phyloP scores from a whole-genome alignment of 2,113 vertebrate species.

The Pachyramphus minor region DNA sequence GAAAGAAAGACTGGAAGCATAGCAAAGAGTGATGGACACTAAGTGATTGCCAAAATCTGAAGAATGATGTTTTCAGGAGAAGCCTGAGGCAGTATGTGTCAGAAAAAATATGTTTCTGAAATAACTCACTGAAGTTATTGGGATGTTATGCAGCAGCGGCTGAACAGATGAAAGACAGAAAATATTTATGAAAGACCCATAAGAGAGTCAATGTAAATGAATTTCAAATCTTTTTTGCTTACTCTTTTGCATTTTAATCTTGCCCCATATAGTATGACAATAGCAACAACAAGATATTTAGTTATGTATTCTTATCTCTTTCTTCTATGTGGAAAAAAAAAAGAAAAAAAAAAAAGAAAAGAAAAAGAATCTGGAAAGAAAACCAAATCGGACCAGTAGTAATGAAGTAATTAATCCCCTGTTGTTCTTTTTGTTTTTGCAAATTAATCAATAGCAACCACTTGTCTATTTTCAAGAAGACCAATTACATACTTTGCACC shows the following conservation, averaged over 20 bases:
- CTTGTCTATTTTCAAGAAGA: not conserved
- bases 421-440: not conserved
- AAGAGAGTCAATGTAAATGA: not conserved
- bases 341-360: not conserved
- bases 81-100: constrained; percentile 17
- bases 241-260: not conserved
- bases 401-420: not conserved
- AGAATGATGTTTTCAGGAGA: not conserved
- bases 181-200: not conserved
- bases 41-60: constrained; percentile 10
- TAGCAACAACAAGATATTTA: not conserved
- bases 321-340: not conserved
- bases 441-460: constrained; percentile 5
- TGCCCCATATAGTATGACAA: not conserved
- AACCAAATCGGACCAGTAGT: not conserved
- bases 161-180: constrained; percentile 4
- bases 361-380: not conserved
- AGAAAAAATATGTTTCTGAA: constrained; percentile 9
- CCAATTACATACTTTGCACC: not conserved
- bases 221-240: not conserved
- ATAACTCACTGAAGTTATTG: constrained; percentile 8
- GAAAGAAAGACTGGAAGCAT: not conserved
- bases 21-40: not conserved
- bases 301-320: not conserved
- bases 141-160: not conserved